phyloP scores from a whole-genome alignment of 2,113 vertebrate species.

The Hystrix brachyura region DNA sequence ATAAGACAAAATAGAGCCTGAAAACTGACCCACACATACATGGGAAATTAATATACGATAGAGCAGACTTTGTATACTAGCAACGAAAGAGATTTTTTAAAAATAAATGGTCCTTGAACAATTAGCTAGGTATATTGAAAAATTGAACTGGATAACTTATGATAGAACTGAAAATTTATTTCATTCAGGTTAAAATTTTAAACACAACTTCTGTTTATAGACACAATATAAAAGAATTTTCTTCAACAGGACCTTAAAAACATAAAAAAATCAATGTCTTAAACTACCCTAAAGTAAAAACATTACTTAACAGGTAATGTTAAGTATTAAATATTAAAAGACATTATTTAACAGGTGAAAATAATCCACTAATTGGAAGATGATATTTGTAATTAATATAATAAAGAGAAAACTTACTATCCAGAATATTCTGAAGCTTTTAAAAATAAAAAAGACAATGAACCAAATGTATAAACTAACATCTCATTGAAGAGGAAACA shows the following conservation, averaged over 20 bases:
- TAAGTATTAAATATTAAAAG: background rate
- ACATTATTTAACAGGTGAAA: background rate
- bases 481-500: background rate
- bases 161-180: background rate
- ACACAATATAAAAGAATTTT: background rate
- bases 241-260: slow-evolving; percentile 11
- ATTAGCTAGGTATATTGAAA: background rate
- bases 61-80: background rate
- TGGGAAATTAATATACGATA: background rate
- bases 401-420: background rate
- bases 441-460: background rate
- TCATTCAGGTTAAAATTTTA: slow-evolving; percentile 16
- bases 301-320: background rate
- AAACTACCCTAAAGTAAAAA: background rate
- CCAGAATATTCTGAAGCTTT: slow-evolving; percentile 14
- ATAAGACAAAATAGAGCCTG: background rate
- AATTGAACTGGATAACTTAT: background rate
- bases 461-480: background rate
- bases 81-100: background rate
- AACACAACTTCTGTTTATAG: slow-evolving; percentile 8
- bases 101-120: slow-evolving; percentile 5
- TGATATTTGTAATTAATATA: background rate
- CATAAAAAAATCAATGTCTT: background rate
- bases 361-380: background rate
- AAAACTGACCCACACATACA: background rate